Evolutionary conservation across 2,888 invertebrate species (phyloP).

Genomic region (Malthinus flaveolus): DNA sequence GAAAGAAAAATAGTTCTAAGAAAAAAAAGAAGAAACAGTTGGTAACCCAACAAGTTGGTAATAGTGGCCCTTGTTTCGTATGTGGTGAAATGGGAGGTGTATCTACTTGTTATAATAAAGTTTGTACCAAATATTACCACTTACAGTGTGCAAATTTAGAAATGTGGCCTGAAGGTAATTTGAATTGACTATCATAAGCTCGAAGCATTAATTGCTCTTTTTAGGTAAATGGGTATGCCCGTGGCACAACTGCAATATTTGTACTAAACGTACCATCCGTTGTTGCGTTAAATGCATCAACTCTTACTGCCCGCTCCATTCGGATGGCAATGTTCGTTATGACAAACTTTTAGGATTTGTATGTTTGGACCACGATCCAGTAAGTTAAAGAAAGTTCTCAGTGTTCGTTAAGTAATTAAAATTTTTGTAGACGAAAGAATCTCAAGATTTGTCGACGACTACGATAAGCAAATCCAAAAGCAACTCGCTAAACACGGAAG

Average conservation of each 20-base stretch:
- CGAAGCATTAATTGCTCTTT: slow-evolving; percentile 5
- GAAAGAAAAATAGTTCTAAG: slow-evolving; percentile 37
- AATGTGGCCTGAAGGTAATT: slow-evolving; percentile 47
- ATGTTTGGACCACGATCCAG: slow-evolving; percentile 43
- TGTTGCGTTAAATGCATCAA: slow-evolving; percentile 51
- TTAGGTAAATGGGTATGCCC: slow-evolving; percentile 50
- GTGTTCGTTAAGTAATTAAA: not conserved
- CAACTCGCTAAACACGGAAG: slow-evolving; percentile 16
- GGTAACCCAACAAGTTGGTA: slow-evolving; percentile 12
- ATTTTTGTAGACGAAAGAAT: slow-evolving; percentile 29
- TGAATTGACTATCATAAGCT: not conserved
- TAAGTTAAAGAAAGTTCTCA: slow-evolving; percentile 13
- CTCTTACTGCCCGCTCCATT: slow-evolving; percentile 52
- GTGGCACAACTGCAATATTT: slow-evolving; percentile 52
- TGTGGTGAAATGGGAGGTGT: slow-evolving; percentile 45
- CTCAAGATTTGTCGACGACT: slow-evolving; percentile 16
- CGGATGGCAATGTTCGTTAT: slow-evolving; percentile 49
- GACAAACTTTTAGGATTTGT: slow-evolving; percentile 47
- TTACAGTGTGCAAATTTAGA: slow-evolving; percentile 46
- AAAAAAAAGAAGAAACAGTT: slow-evolving; percentile 32
- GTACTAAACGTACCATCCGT: slow-evolving; percentile 50
- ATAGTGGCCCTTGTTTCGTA: slow-evolving; percentile 46
- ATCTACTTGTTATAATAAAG: slow-evolving; percentile 47
- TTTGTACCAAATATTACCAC: slow-evolving; percentile 51
- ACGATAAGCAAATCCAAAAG: slow-evolving; percentile 5